Percentiles rank a stretch among this genome's conserved stretches.
Evolutionary conservation across 2,797 vertebrate genomes (phyloP).

Genomic region (Acrossocheilus fasciatus): DNA sequence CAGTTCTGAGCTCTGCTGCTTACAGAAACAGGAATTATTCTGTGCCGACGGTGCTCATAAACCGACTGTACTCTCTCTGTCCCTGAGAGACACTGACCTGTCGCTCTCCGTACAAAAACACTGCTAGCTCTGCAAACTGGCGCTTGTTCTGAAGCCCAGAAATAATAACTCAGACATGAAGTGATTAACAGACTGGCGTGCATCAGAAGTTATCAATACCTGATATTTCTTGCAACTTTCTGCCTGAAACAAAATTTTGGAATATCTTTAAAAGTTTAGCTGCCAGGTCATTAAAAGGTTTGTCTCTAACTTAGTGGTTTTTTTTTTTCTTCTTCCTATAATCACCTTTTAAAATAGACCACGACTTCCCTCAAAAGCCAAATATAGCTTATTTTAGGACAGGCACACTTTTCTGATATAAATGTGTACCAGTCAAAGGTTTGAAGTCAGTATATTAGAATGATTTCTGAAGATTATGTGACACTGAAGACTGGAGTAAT

Average conservation of each 20-base stretch:
- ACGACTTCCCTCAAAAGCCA: background rate
- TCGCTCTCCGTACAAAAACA: background rate
- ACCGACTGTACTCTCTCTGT: background rate
- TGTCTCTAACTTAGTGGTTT: no score
- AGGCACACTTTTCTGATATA: background rate
- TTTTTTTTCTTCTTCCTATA: background rate
- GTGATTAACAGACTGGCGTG: background rate
- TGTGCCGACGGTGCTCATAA: slow-evolving; percentile 15
- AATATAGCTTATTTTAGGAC: background rate
- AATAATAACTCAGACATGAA: background rate
- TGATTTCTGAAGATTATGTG: background rate
- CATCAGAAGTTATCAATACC: background rate
- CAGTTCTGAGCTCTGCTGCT: background rate
- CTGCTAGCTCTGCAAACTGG: background rate
- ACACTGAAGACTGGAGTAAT: background rate
- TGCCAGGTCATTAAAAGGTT: background rate
- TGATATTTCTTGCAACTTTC: background rate
- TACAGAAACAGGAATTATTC: slow-evolving; percentile 6
- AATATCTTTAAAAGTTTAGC: background rate
- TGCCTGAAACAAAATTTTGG: background rate
- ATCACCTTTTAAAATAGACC: background rate
- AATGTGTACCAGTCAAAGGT: no score
- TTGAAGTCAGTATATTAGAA: background rate
- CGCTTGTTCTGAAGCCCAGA: background rate
- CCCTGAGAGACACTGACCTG: background rate